Evolutionary conservation across 2,888 invertebrate species (phyloP), one percentile per base, ranked within the genome.

Genomic region (Atrina japonica): DNA sequence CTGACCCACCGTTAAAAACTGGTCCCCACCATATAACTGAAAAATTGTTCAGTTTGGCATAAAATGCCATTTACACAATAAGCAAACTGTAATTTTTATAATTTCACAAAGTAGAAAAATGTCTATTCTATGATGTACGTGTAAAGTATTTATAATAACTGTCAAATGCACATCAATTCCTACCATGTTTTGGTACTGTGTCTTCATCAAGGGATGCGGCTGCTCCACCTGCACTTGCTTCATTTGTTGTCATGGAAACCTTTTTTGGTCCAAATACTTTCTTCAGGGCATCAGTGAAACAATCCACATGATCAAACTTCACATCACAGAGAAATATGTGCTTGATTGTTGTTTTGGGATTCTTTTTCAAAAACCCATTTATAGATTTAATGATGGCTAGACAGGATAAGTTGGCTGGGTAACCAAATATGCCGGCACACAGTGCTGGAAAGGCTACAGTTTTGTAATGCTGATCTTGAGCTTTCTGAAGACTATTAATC

Each of bases 381-480:
- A 79, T 70, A 5, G 75, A 65, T 23, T 59, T 43, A 2, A 60
- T 25, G 16, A 73, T 73, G 16, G 18, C 61, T 18, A n/a, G 66
- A 21, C 68, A 68, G 43, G 79, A 75, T 35, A 67, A n/a, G 5
- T 55, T n/a, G 18, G 70, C 16, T 11, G 83, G 81, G 56, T 71
- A 82, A 25, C 78, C 78, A 66, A 77, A 80, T 14, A 77, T 71
- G 7, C 83, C 83, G 3, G 79, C 67, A 67, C 84, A 77, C 14
- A 86, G 69, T 0, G 85, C 79, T 40, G 86, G 86, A 23, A 85
- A 63, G 21, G 85, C 85, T 29, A 86, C 61, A 3, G 79, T 75
- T 9, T 27, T 50, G 6, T 74, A 66, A 0, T 69, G 45, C 2
- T 60, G 53, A 5, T 67, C 35, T 11, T 70, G 52, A n/a, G 79